Evolutionary conservation across 2,797 vertebrate species (phyloP).

Genomic region (Meda fulgida): DNA sequence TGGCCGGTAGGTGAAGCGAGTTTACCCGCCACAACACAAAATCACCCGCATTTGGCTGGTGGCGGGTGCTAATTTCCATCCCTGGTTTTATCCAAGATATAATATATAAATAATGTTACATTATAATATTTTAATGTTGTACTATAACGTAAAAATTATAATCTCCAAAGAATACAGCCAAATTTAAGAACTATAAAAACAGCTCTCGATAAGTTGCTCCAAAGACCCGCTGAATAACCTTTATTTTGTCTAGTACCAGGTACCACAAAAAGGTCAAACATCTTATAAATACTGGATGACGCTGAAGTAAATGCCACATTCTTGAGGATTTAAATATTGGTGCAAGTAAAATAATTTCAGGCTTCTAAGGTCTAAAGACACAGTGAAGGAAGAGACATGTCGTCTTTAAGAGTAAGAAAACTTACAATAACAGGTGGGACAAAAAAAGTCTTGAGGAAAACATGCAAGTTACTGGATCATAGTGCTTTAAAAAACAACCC

Average conservation of each 20-base stretch:
- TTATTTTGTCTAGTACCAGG: slow-evolving; percentile 1
- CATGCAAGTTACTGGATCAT: background rate
- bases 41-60: too few relatives aligned
- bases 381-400: background rate
- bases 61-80: too few relatives aligned
- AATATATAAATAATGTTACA: background rate
- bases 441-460: background rate
- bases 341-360: background rate
- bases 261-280: background rate
- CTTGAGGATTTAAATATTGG: too few relatives aligned
- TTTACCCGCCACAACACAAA: too few relatives aligned
- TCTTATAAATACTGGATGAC: background rate
- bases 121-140: background rate
- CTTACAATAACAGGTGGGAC: background rate
- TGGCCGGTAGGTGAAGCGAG: too few relatives aligned
- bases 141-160: background rate
- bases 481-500: background rate
- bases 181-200: background rate
- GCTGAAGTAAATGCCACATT: background rate
- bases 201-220: background rate
- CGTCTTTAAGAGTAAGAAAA: background rate
- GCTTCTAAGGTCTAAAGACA: background rate
- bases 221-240: background rate
- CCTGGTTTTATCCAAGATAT: too few relatives aligned
- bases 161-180: background rate